These are phyloP conservation scores for Halcyon smyrnensis DNA, from an alignment of 2,797 vertebrate genomes.

Conservation along the genomic window DNA sequence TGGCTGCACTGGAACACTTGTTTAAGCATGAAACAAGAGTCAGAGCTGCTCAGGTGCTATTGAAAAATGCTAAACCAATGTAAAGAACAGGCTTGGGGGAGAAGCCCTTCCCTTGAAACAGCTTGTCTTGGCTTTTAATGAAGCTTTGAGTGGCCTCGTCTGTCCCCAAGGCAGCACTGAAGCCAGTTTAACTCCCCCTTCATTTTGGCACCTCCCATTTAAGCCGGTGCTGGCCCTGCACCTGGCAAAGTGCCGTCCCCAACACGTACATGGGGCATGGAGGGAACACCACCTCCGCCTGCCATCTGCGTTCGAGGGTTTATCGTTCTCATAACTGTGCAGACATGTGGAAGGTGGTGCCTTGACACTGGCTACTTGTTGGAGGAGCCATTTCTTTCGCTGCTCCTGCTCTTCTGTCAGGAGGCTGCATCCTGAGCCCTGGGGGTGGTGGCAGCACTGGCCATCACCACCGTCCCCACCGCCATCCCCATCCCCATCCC, in stretches of 20 bases:
- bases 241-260: neutral
- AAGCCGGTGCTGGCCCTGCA: neutral
- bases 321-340: neutral
- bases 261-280: accelerated
- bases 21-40: neutral
- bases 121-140: neutral
- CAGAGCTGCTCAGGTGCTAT: neutral
- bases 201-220: neutral
- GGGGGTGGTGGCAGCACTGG: accelerated
- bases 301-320: accelerated
- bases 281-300: accelerated
- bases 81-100: neutral
- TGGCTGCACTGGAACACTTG: neutral
- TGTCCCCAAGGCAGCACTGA: neutral
- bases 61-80: accelerated
- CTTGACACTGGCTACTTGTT: neutral
- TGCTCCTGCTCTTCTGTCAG: neutral
- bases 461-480: neutral
- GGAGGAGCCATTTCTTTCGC: neutral
- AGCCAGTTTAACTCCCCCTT: neutral
- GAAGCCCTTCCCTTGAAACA: neutral
- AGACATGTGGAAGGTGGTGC: slow-evolving; percentile 36
- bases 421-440: neutral
- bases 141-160: neutral
- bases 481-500: neutral